Evolutionary conservation across 2,797 vertebrate species (phyloP).

Genomic region (Lagodon rhomboides): DNA sequence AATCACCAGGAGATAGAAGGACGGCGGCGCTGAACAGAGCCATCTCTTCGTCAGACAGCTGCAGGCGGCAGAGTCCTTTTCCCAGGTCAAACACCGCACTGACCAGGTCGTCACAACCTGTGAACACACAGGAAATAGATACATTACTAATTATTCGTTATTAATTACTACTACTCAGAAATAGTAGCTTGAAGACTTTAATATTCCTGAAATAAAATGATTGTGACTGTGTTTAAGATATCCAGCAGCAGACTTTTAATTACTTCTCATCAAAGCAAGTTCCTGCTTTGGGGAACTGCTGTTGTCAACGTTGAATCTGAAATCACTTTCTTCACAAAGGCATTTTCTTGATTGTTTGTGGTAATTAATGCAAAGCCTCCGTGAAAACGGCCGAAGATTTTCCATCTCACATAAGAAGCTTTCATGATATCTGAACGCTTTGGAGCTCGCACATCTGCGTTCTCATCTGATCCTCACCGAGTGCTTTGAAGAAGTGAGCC

Average conservation of each 20-base stretch:
- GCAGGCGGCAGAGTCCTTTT: slow-evolving; percentile 90
- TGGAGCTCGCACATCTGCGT: not conserved
- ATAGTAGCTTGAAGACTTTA: not conserved
- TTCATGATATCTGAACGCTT: slow-evolving; percentile 16
- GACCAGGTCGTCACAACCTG: slow-evolving; percentile 94
- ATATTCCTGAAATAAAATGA: not conserved
- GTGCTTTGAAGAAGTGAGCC: slow-evolving; percentile 91
- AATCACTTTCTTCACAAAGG: not conserved
- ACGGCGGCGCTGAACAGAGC: slow-evolving; percentile 91
- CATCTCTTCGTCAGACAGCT: slow-evolving; percentile 93
- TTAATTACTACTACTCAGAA: not conserved
- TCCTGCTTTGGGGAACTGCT: not conserved
- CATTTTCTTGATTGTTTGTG: slow-evolving; percentile 4
- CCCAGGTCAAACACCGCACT: slow-evolving; percentile 91
- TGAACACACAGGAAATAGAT: slow-evolving; percentile 39
- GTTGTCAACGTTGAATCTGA: slow-evolving; percentile 1
- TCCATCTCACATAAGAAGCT: not conserved
- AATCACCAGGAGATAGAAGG: slow-evolving; percentile 90
- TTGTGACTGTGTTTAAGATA: not conserved
- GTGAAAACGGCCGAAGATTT: not conserved
- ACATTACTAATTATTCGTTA: not conserved
- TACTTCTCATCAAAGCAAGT: not conserved
- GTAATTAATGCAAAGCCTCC: not conserved
- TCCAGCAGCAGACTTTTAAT: slow-evolving; percentile 12
- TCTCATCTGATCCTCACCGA: slow-evolving; percentile 85